These are phyloP conservation scores for Halocynthia roretzi DNA, from an alignment of 23 tunicate genomes.

Conservation along the genomic window DNA sequence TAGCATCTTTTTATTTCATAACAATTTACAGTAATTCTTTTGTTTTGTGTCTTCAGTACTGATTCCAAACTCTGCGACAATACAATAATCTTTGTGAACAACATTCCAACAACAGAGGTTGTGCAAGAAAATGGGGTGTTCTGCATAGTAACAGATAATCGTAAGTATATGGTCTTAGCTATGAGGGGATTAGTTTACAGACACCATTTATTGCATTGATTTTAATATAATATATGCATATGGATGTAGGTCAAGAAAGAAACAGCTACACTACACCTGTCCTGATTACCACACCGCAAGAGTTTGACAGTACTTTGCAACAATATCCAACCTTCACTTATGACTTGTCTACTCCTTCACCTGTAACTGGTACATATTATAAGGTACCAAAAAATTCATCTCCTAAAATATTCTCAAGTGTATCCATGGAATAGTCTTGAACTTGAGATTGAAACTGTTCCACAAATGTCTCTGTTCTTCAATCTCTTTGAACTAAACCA, in stretches of 20 bases:
- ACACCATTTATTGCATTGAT: too few relatives aligned
- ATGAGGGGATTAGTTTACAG: too few relatives aligned
- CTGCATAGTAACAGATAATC: slow-evolving; percentile 43
- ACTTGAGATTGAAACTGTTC: not conserved
- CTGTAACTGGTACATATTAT: slow-evolving; percentile 5
- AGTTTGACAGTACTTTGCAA: slow-evolving; percentile 21
- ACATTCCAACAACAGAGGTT: slow-evolving; percentile 16
- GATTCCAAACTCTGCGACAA: slow-evolving; percentile 30
- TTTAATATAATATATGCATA: too few relatives aligned
- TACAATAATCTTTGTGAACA: slow-evolving; percentile 55
- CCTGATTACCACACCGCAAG: slow-evolving; percentile 16
- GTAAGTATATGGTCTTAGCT: not conserved
- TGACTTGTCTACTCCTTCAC: slow-evolving; percentile 17
- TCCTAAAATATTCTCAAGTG: not conserved
- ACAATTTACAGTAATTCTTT: too few relatives aligned
- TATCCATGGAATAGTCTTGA: not conserved
- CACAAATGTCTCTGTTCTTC: not conserved
- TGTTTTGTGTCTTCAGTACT: not conserved
- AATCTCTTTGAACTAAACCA: not conserved
- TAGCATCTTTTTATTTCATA: too few relatives aligned
- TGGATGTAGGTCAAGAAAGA: not conserved
- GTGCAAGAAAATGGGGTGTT: slow-evolving; percentile 42
- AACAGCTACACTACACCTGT: slow-evolving; percentile 37
- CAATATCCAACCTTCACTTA: slow-evolving; percentile 29
- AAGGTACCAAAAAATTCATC: slow-evolving; percentile 31